A percentile compares a stretch with the other conserved stretches of the same genome.
Evolutionary conservation across 2,113 vertebrate genomes (phyloP).

Genomic region (Anguilla rostrata): DNA sequence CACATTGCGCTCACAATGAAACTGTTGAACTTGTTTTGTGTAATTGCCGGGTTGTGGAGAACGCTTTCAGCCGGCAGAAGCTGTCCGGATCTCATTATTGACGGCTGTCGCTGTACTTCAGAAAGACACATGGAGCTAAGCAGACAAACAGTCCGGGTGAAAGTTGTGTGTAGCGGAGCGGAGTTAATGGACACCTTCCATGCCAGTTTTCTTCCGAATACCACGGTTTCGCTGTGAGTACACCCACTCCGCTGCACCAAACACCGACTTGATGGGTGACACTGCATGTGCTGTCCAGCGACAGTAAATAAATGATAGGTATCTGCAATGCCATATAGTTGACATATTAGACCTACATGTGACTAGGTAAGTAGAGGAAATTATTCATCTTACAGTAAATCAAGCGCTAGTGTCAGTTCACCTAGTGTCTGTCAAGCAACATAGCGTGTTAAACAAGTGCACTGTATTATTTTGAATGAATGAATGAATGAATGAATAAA

Average conservation of each 20-base stretch:
- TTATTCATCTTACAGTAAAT: too few species aligned
- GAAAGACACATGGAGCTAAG: conserved; percentile 79
- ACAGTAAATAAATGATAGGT: too few species aligned
- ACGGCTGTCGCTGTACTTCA: conserved; percentile 80
- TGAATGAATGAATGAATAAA: too few species aligned
- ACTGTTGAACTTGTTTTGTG: conserved; percentile 52
- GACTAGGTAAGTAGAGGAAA: too few species aligned
- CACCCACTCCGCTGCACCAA: conserved; percentile 10
- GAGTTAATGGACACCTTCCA: conserved; percentile 84
- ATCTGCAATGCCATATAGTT: too few species aligned
- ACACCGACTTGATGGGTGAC: neutral
- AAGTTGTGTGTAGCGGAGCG: conserved; percentile 77
- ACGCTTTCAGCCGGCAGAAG: conserved; percentile 64
- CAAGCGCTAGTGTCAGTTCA: too few species aligned
- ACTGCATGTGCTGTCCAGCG: too few species aligned
- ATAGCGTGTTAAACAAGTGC: too few species aligned
- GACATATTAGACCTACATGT: too few species aligned
- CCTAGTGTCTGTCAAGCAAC: too few species aligned
- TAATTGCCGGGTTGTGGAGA: conserved; percentile 60
- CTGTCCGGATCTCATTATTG: conserved; percentile 82
- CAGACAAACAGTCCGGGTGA: conserved; percentile 73
- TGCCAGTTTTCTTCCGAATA: conserved; percentile 77
- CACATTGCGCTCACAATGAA: conserved; percentile 54
- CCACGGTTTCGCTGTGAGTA: conserved; percentile 85
- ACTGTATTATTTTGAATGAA: too few species aligned